These are phyloP conservation scores for Dermatemys mawii DNA, from an alignment of 2,113 vertebrate species.

Conservation along the genomic window DNA sequence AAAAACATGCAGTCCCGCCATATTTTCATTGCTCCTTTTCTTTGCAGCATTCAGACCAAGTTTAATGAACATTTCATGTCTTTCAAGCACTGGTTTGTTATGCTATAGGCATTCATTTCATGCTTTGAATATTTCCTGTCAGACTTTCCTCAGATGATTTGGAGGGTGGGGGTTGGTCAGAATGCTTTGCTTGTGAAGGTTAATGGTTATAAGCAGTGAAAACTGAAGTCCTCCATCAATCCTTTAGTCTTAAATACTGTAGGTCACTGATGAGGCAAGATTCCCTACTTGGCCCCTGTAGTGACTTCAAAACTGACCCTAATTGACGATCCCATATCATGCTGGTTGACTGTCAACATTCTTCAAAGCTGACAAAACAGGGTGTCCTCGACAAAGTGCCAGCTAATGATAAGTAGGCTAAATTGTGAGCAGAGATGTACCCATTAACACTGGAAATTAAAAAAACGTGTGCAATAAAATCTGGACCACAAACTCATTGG, in stretches of 20 bases:
- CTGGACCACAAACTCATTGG: not conserved
- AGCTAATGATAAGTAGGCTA: constrained; percentile 44
- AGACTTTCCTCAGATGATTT: constrained; percentile 24
- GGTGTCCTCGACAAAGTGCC: constrained; percentile 18
- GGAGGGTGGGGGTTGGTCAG: not conserved
- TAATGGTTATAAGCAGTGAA: constrained; percentile 28
- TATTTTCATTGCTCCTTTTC: constrained; percentile 24
- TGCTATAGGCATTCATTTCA: constrained; percentile 39
- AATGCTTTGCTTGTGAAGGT: constrained; percentile 40
- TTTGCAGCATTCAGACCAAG: constrained; percentile 14
- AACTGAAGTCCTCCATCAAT: constrained; percentile 18
- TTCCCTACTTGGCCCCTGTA: not conserved
- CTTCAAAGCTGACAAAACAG: not conserved
- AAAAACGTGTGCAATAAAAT: not conserved
- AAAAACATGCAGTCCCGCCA: not conserved
- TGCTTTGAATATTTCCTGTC: constrained; percentile 52
- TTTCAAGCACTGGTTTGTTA: constrained; percentile 54
- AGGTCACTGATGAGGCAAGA: not conserved
- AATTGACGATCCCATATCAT: rapidly evolving
- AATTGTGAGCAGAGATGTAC: constrained; percentile 8
- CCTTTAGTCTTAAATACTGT: not conserved
- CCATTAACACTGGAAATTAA: not conserved
- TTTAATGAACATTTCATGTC: constrained; percentile 36
- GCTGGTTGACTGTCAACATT: not conserved
- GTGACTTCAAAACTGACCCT: constrained; percentile 18